Conservation (phyloP, 2,113 vertebrate species). For the Sitta europaea region DNA sequence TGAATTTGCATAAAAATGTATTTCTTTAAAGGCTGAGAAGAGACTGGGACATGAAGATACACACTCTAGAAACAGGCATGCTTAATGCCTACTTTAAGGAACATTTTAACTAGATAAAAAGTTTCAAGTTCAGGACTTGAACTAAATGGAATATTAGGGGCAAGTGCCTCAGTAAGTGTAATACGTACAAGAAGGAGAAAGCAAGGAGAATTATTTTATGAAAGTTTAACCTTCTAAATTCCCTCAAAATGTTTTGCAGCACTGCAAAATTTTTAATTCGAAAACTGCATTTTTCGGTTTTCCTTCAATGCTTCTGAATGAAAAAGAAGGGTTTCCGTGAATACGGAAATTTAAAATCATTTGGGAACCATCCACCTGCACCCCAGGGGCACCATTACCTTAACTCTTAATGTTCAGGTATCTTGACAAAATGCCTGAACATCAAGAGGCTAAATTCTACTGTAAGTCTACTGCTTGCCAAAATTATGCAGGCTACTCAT, state of each 20-base stretch:
- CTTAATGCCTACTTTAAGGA: background rate
- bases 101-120: background rate
- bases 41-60: background rate
- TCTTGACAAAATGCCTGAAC: background rate
- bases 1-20: conserved; percentile 3
- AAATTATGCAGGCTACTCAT: background rate
- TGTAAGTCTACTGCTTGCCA: background rate
- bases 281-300: background rate
- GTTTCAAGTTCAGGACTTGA: background rate
- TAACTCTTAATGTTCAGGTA: background rate
- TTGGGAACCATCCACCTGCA: background rate
- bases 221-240: background rate
- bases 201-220: background rate
- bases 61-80: background rate
- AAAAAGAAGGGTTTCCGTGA: background rate
- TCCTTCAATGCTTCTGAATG: background rate
- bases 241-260: background rate
- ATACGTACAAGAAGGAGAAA: background rate
- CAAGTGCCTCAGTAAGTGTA: background rate
- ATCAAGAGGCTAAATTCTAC: background rate
- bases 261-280: background rate
- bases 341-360: background rate
- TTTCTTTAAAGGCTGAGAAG: background rate
- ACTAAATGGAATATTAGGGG: background rate
- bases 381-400: background rate